These are phyloP conservation scores for Micrasema longulum DNA, from an alignment of 1,140 invertebrate species.

Conservation along the genomic window DNA sequence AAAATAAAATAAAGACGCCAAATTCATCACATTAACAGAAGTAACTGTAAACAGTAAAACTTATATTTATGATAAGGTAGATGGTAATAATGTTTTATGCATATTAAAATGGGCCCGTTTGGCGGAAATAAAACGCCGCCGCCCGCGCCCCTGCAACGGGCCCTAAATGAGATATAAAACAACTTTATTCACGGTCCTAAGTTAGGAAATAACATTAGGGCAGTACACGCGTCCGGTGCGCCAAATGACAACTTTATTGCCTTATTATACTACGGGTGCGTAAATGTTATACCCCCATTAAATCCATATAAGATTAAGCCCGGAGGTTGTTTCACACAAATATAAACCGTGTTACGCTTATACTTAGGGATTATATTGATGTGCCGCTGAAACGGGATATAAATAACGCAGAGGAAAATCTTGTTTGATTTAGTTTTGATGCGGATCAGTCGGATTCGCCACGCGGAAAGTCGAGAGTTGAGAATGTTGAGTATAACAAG, in stretches of 20 bases:
- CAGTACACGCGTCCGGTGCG: constrained; percentile 44
- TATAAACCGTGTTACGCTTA: constrained; percentile 33
- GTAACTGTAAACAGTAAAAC: too few species aligned
- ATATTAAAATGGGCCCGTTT: background rate
- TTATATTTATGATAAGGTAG: too few species aligned
- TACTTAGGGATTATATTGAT: constrained; percentile 37
- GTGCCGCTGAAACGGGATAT: background rate
- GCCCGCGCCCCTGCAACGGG: background rate
- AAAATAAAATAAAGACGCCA: background rate
- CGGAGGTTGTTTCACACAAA: constrained; percentile 35
- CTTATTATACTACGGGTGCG: constrained; percentile 35
- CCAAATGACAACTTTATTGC: constrained; percentile 47
- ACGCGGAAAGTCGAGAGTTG: background rate
- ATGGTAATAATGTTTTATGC: too few species aligned
- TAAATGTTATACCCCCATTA: constrained; percentile 41
- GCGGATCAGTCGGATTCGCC: constrained; percentile 20
- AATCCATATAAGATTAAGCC: constrained; percentile 42
- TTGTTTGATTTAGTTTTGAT: constrained; percentile 36
- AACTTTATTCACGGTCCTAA: constrained; percentile 50
- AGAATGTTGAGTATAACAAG: background rate
- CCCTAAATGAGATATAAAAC: constrained; percentile 45
- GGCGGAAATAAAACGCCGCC: constrained; percentile 4
- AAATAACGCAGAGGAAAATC: background rate
- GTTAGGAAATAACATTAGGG: constrained; percentile 47
- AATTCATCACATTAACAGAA: background rate